These are phyloP conservation scores for Lithobates sylvaticus DNA, from an alignment of 2,797 vertebrate genomes.

Conservation along the genomic window DNA sequence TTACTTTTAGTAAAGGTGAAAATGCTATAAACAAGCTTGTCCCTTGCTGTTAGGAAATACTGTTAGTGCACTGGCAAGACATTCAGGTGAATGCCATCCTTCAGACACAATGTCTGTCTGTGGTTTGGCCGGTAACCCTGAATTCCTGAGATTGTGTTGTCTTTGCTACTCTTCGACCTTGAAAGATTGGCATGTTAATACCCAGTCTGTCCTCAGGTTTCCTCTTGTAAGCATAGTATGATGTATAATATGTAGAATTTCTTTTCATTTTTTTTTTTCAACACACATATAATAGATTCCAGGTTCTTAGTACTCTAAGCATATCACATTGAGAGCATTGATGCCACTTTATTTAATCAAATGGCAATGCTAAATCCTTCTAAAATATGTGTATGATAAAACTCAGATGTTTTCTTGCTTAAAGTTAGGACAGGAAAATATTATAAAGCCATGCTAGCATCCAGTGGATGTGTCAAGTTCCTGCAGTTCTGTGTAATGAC, in stretches of 20 bases:
- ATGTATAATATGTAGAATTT: conserved; percentile 41
- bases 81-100: conserved; percentile 57
- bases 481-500: too few relatives aligned
- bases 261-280: conserved; percentile 26
- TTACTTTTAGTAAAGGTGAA: neutral
- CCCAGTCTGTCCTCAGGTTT: conserved; percentile 59
- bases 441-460: too few relatives aligned
- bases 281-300: conserved; percentile 1
- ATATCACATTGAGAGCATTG: neutral
- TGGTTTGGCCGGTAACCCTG: conserved; percentile 58
- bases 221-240: conserved; percentile 21
- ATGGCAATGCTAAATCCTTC: neutral
- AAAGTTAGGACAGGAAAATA: too few relatives aligned
- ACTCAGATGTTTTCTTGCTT: too few relatives aligned
- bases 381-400: neutral
- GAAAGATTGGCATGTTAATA: conserved; percentile 62
- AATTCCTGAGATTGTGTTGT: conserved; percentile 62
- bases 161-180: conserved; percentile 58
- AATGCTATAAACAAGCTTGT: neutral
- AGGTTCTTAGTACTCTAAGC: neutral
- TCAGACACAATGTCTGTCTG: conserved; percentile 61
- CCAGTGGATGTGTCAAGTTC: too few relatives aligned
- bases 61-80: conserved; percentile 36
- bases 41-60: conserved; percentile 23
- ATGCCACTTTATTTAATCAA: neutral